Evolutionary conservation across 2,113 vertebrate species (phyloP).

Genomic region (Chaetops frenatus): DNA sequence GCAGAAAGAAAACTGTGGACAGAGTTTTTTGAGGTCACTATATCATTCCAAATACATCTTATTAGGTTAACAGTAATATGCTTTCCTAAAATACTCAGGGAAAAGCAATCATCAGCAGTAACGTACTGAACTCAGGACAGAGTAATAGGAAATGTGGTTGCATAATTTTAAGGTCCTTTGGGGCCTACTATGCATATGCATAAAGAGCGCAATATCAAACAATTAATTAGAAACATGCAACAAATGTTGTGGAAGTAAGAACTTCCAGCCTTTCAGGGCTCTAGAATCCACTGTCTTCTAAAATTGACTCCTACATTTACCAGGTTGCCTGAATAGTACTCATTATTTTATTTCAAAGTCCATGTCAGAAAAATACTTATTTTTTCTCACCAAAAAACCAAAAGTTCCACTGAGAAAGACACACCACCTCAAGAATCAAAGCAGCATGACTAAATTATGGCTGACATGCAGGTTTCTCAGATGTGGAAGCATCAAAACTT

Average conservation of each 20-base stretch:
- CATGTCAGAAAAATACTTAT: neutral
- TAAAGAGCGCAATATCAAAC: neutral
- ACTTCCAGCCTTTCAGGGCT: neutral
- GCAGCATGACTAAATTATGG: neutral
- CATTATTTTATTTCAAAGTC: neutral
- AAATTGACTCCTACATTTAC: neutral
- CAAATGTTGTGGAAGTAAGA: neutral
- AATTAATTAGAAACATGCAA: neutral
- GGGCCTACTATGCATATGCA: neutral
- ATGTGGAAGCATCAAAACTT: neutral
- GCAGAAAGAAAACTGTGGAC: neutral
- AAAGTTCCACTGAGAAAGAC: neutral
- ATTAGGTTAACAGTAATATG: neutral
- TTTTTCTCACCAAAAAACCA: neutral
- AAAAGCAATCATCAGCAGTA: neutral
- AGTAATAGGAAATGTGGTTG: neutral
- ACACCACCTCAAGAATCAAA: neutral
- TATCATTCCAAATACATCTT: neutral
- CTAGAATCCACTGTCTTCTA: neutral
- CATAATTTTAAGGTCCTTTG: neutral
- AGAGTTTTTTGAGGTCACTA: neutral
- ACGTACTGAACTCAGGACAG: neutral
- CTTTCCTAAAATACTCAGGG: neutral
- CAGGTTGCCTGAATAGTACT: neutral
- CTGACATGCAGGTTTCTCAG: neutral